A percentile compares a stretch with the other conserved stretches of the same genome.
Evolutionary conservation across 2,113 vertebrate species (phyloP).

Genomic region (human (Homo sapiens)): DNA sequence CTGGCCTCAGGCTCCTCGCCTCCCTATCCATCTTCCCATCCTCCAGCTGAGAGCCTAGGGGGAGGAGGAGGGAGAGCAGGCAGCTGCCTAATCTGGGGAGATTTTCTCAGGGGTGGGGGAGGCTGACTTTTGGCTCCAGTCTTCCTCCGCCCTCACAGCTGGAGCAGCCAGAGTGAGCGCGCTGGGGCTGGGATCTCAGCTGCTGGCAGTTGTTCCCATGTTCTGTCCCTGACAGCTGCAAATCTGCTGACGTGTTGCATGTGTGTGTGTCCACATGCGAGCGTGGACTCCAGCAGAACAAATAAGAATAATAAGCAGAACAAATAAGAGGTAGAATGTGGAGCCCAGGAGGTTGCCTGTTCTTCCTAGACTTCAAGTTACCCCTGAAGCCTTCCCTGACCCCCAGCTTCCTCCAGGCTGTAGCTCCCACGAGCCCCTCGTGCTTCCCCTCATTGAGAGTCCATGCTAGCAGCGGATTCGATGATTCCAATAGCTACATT

Average conservation of each 20-base stretch:
- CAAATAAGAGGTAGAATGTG: not conserved
- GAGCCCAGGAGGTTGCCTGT: not conserved
- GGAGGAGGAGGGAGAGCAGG: not conserved
- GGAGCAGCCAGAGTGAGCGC: not conserved
- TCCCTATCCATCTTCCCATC: conserved; percentile 45
- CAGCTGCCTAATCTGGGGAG: conserved; percentile 72
- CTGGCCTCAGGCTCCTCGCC: conserved; percentile 25
- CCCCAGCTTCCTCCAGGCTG: not conserved
- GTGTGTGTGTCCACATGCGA: not conserved
- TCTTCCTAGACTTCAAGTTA: not conserved
- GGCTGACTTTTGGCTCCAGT: conserved; percentile 39
- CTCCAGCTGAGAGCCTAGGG: conserved; percentile 41
- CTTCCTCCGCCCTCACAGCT: conserved; percentile 58
- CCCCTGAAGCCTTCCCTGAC: not conserved
- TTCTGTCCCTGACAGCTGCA: conserved; percentile 68
- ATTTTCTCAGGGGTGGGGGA: conserved; percentile 66
- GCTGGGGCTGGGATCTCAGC: conserved; percentile 53
- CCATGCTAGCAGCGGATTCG: not conserved
- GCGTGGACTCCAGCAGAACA: not conserved
- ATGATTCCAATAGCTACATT: not conserved
- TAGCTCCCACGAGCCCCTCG: not conserved
- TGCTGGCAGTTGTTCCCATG: conserved; percentile 57
- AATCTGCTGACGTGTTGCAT: not conserved
- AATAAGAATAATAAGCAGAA: not conserved
- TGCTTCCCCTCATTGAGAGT: not conserved